A percentile compares a stretch with the other conserved stretches of the same genome.
Conservation (phyloP, 2,888 invertebrate genomes). For the Sarcophaga caerulescens region DNA sequence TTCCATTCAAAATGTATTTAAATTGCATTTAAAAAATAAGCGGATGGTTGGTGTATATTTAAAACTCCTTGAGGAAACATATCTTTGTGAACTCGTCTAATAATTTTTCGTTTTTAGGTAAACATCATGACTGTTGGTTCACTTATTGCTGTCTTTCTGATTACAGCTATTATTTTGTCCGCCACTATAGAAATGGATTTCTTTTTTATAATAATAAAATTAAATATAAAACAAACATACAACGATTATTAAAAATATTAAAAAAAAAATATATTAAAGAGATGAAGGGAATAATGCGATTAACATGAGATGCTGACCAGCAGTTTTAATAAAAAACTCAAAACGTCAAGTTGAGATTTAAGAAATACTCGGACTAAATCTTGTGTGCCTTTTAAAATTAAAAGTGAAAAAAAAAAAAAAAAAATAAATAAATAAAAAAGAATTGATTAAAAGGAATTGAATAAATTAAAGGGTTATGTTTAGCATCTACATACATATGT, state of each 20-base stretch:
- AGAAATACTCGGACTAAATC: conserved; percentile 45
- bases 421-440: neutral
- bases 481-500: too few relatives aligned
- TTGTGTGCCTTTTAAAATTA: neutral
- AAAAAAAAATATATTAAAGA: conserved; percentile 41
- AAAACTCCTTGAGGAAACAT: too few relatives aligned
- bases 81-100: too few relatives aligned
- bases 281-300: conserved; percentile 49
- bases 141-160: too few relatives aligned
- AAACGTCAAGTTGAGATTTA: conserved; percentile 56
- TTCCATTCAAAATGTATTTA: too few relatives aligned
- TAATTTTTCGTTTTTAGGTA: too few relatives aligned
- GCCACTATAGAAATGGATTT: neutral
- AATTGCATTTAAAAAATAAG: too few relatives aligned
- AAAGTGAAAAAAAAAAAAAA: conserved; percentile 11
- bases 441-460: neutral
- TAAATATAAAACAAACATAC: conserved; percentile 6
- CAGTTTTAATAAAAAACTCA: conserved; percentile 68
- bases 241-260: neutral
- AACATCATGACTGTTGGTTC: too few relatives aligned
- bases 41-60: too few relatives aligned
- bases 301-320: conserved; percentile 55
- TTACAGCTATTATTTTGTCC: neutral
- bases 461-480: too few relatives aligned
- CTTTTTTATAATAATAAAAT: neutral